These are phyloP conservation scores for Rhizomys pruinosus DNA, from an alignment of 2,113 vertebrate species.

Conservation along the genomic window DNA sequence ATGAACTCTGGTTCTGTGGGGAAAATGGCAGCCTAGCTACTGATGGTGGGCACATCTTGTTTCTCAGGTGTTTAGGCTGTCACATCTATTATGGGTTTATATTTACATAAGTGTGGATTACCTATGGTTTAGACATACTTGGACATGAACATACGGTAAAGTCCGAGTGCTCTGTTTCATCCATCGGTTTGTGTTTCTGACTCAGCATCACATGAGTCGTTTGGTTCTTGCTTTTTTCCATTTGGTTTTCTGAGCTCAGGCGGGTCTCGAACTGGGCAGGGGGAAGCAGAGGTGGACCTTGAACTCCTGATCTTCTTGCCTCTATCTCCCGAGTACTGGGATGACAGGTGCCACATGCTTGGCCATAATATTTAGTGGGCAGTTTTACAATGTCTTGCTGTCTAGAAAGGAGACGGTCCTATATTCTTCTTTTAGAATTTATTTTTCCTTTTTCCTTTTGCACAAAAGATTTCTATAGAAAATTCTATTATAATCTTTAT, in stretches of 20 bases:
- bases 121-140: neutral
- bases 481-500: neutral
- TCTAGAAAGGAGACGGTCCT: neutral
- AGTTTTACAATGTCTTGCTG: neutral
- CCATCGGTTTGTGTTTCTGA: neutral
- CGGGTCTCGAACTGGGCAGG: neutral
- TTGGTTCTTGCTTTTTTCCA: no score
- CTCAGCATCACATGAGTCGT: neutral
- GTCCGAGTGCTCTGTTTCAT: neutral
- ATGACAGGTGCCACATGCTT: neutral
- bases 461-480: neutral
- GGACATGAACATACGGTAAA: neutral
- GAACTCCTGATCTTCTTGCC: neutral
- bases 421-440: neutral
- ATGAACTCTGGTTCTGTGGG: neutral
- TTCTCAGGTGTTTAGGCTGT: neutral
- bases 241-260: no score
- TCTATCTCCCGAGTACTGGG: neutral
- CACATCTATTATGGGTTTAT: neutral
- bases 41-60: neutral
- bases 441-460: conserved; percentile 11
- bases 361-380: neutral
- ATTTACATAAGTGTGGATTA: neutral
- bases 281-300: neutral
- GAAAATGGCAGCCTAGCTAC: neutral